These are phyloP conservation scores for Amphiprion percula DNA, from an alignment of 2,113 vertebrate genomes.

Conservation along the genomic window DNA sequence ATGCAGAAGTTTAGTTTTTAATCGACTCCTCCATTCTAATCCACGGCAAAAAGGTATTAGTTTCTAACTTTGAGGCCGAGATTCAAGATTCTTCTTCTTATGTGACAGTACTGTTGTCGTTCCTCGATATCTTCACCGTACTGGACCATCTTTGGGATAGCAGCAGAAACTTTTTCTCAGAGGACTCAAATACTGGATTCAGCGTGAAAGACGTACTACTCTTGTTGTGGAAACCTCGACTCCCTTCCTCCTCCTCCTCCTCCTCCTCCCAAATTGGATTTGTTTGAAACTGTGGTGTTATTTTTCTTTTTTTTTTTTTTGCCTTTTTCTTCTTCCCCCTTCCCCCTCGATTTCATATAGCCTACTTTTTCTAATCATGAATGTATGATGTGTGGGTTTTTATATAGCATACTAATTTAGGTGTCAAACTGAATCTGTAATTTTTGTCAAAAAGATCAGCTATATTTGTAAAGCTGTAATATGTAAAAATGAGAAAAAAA, in stretches of 20 bases:
- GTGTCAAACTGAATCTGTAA: constrained; percentile 84
- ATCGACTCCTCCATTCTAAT: constrained; percentile 69
- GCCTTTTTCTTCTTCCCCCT: constrained; percentile 1
- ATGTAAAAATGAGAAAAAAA: constrained; percentile 84
- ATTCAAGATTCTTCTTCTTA: constrained; percentile 69
- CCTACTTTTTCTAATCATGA: constrained; percentile 86
- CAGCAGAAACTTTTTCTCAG: constrained; percentile 74
- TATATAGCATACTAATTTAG: constrained; percentile 86
- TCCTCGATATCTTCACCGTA: constrained; percentile 77
- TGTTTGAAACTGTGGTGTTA: constrained; percentile 82
- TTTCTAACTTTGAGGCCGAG: constrained; percentile 58
- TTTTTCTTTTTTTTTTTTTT: constrained; percentile 14
- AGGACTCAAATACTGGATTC: constrained; percentile 69
- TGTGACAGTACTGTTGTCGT: constrained; percentile 79
- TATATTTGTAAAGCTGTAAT: constrained; percentile 89
- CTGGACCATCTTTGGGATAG: constrained; percentile 60
- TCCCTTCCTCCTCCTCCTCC: constrained; percentile 18
- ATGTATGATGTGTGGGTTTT: constrained; percentile 88
- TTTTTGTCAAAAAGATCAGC: constrained; percentile 89
- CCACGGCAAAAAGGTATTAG: constrained; percentile 58
- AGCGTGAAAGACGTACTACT: constrained; percentile 59
- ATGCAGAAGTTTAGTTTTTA: constrained; percentile 77
- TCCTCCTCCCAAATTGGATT: constrained; percentile 64
- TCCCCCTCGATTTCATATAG: constrained; percentile 78
- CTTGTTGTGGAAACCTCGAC: constrained; percentile 74